Evolutionary conservation across 2,113 vertebrate genomes (phyloP).

Genomic region (Paedocypris sp.): DNA sequence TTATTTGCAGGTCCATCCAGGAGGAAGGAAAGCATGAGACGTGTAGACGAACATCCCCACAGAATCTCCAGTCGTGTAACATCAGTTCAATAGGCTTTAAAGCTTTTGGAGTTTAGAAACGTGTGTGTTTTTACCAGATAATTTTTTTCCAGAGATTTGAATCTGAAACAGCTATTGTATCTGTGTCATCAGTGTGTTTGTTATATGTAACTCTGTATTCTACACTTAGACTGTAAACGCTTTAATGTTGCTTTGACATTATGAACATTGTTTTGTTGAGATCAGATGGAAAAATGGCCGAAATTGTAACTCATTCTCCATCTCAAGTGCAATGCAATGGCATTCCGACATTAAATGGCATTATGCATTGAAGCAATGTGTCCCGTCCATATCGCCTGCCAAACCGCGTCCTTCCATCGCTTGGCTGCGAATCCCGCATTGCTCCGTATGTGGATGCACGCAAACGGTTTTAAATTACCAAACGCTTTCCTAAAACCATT

Average conservation of each 20-base stretch:
- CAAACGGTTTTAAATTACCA: neutral
- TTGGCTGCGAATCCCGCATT: neutral
- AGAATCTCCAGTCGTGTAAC: too few relatives aligned
- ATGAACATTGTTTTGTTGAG: neutral
- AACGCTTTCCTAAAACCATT: neutral
- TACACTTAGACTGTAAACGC: neutral
- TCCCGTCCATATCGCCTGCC: neutral
- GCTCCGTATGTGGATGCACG: neutral
- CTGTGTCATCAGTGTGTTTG: too few relatives aligned
- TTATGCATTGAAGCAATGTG: neutral
- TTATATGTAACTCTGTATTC: too few relatives aligned
- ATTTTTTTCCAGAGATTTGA: too few relatives aligned
- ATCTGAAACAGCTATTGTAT: too few relatives aligned
- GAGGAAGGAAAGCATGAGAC: too few relatives aligned
- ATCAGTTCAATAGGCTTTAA: too few relatives aligned
- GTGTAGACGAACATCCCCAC: too few relatives aligned
- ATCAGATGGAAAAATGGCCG: neutral
- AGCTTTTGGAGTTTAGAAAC: too few relatives aligned
- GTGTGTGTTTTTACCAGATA: too few relatives aligned
- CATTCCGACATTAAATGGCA: slow-evolving; percentile 34
- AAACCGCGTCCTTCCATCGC: neutral
- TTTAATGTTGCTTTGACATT: neutral
- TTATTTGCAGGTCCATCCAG: too few relatives aligned
- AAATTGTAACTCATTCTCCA: neutral
- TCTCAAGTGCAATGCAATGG: slow-evolving; percentile 15